A percentile compares a stretch with the other conserved stretches of the same genome.
Evolutionary conservation across 2,797 vertebrate genomes (phyloP).

Genomic region (Anomalospiza imberbis): DNA sequence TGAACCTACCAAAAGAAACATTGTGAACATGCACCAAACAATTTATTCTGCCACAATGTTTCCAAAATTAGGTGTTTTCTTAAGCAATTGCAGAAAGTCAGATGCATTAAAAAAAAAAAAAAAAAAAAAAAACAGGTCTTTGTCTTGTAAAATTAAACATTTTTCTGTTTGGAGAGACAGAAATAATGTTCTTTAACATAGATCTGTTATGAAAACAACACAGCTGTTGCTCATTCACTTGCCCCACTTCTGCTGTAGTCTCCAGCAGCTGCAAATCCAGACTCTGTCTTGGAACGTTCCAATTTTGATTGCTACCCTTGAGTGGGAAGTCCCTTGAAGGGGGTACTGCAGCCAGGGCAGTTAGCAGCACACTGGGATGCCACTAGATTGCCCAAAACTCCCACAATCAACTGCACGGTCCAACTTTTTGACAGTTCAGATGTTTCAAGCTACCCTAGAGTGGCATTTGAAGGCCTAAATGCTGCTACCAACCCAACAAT

Average conservation of each 20-base stretch:
- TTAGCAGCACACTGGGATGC: background rate
- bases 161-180: background rate
- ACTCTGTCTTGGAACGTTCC: background rate
- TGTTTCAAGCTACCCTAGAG: background rate
- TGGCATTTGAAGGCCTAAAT: background rate
- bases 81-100: background rate
- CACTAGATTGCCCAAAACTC: background rate
- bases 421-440: background rate
- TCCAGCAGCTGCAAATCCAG: background rate
- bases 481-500: background rate
- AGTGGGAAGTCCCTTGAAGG: background rate
- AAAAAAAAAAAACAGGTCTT: background rate
- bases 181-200: background rate
- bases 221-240: background rate
- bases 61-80: background rate
- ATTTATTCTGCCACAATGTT: background rate
- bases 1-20: background rate
- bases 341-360: background rate
- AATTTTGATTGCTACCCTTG: background rate
- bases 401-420: background rate
- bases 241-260: background rate
- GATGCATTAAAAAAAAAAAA: background rate
- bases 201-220: background rate
- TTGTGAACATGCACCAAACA: rapidly evolving
- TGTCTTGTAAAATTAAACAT: background rate